Evolutionary conservation across 1,140 invertebrate species (phyloP).

Genomic region (Drosophila kanapiae): DNA sequence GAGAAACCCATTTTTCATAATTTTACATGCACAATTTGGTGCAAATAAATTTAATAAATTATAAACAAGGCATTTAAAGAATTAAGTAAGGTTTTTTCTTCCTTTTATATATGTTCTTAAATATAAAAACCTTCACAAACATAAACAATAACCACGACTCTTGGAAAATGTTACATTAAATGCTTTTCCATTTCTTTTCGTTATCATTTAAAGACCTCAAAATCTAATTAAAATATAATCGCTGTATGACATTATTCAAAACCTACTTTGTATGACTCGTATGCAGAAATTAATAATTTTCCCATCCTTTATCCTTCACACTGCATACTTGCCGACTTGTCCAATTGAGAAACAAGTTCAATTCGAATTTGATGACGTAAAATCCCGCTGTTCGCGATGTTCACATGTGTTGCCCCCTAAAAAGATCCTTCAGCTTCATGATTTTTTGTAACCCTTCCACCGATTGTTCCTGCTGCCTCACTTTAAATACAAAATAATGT

Average conservation of each 20-base stretch:
- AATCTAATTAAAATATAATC: neutral
- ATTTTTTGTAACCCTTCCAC: constrained; percentile 38
- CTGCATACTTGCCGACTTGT: constrained; percentile 23
- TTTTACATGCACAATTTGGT: too few relatives aligned
- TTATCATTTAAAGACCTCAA: neutral
- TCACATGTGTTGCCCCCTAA: constrained; percentile 24
- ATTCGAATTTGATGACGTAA: neutral
- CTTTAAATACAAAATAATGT: constrained; percentile 24
- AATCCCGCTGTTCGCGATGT: constrained; percentile 21
- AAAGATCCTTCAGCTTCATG: neutral
- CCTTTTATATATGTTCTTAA: too few relatives aligned
- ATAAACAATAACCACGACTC: too few relatives aligned
- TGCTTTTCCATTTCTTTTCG: too few relatives aligned
- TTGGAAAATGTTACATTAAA: too few relatives aligned
- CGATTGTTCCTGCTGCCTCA: neutral
- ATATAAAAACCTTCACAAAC: too few relatives aligned
- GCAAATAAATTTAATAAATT: too few relatives aligned
- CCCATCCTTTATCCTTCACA: neutral
- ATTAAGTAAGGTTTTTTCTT: too few relatives aligned
- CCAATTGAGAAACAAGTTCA: constrained; percentile 47
- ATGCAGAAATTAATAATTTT: neutral
- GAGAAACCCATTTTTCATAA: too few relatives aligned
- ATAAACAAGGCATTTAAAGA: too few relatives aligned
- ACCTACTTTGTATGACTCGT: neutral
- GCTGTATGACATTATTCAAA: too few relatives aligned